Evolutionary conservation across 2,797 vertebrate genomes (phyloP), one percentile per base, ranked within the genome.

Genomic region (Tenualosa ilisha): DNA sequence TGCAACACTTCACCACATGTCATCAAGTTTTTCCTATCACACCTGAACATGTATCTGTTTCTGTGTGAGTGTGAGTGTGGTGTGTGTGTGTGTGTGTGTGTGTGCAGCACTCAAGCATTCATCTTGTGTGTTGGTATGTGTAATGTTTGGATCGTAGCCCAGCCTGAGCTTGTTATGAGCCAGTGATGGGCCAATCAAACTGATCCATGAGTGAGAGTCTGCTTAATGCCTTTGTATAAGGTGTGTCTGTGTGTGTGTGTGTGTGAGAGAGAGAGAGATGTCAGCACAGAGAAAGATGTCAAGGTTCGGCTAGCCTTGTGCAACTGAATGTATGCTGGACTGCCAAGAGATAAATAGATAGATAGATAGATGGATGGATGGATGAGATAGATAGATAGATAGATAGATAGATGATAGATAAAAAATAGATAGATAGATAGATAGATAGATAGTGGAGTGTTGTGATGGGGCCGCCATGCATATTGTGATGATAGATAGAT

Each of bases 361-460:
- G 31, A 31, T 31, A 24, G 24, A 68, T 68, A 7, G 65, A 12
- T 81, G 20, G 26, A 65, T 40, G 46, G 72, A 56, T 24, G 53
- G 8, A 54, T 43, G n/a, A 49, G 46, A 75, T 24, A 84, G 68
- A 72, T 37, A 51, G 65, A 81, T 22, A 51, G 65, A 75, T 31
- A 31, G 51, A 79, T 15, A 83, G n/a, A 83, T 51, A 83, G 22
- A 54, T 46, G 82, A 83, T 37, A 15, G 82, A 59, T 56, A 20
- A 15, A 61, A 61, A 20, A 61, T 1, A 63, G 61, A 24, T 22
- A 63, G 1, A 63, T 3, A 63, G 59, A 24, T n/a, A 63, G 61
- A 63, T 7, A 63, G 61, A 63, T n/a, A 24, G 22, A 46, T 4
- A 46, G 31, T 0, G 31, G n/a, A n/a, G n/a, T n/a, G n/a, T n/a